Evolutionary conservation across 2,888 invertebrate species (phyloP).

Genomic region (Germaria angustata): DNA sequence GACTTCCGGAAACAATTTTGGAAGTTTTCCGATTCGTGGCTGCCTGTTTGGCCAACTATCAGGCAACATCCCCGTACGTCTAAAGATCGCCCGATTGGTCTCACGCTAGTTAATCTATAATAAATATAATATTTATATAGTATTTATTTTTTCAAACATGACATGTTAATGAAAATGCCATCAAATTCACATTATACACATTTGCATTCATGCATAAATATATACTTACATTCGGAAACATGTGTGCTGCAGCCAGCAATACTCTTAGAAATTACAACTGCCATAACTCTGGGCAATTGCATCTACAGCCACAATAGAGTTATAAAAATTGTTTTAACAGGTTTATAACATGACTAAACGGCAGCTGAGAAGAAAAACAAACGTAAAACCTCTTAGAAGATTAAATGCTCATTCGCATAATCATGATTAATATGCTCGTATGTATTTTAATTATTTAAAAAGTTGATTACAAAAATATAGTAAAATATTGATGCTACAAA

Average conservation of each 20-base stretch:
- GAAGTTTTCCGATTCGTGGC: no score
- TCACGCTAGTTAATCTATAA: no score
- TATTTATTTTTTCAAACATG: no score
- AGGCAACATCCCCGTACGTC: no score
- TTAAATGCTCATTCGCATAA: slow-evolving; percentile 28
- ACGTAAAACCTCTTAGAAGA: slow-evolving; percentile 7
- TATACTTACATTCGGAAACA: neutral
- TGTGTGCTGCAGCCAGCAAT: neutral
- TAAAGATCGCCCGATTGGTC: no score
- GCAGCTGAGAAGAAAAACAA: neutral
- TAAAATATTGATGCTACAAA: neutral
- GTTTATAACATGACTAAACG: slow-evolving; percentile 34
- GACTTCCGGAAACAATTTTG: no score
- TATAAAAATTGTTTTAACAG: slow-evolving; percentile 31
- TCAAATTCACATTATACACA: slow-evolving; percentile 48
- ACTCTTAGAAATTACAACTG: slow-evolving; percentile 19
- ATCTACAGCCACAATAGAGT: slow-evolving; percentile 6
- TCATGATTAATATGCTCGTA: slow-evolving; percentile 44
- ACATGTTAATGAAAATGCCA: slow-evolving; percentile 65
- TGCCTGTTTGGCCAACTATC: no score
- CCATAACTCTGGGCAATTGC: slow-evolving; percentile 7
- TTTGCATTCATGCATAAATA: neutral
- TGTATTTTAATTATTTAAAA: slow-evolving; percentile 17
- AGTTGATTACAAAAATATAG: neutral
- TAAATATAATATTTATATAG: no score